These are phyloP conservation scores for Ceryle rudis DNA, from an alignment of 2,797 vertebrate species.

Conservation along the genomic window DNA sequence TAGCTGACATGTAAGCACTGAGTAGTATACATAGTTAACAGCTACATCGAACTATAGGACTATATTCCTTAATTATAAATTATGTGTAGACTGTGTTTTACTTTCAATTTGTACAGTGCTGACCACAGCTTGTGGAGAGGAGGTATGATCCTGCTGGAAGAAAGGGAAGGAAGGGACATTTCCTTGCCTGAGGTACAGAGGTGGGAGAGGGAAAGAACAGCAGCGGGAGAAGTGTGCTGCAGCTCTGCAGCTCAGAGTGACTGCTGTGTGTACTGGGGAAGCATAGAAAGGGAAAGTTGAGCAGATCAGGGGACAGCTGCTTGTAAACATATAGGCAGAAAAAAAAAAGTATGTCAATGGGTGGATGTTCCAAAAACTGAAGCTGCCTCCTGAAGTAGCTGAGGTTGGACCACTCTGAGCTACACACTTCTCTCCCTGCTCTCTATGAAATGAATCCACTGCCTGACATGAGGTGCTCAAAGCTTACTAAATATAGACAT, in stretches of 20 bases:
- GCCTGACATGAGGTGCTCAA: not conserved
- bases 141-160: not conserved
- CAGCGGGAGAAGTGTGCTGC: not conserved
- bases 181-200: not conserved
- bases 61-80: not conserved
- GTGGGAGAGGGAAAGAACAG: not conserved
- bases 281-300: not conserved
- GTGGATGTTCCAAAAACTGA: not conserved
- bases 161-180: not conserved
- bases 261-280: not conserved
- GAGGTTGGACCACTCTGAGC: not conserved
- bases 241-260: not conserved
- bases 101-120: not conserved
- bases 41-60: not conserved
- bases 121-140: not conserved
- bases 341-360: not conserved
- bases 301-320: not conserved
- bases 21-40: not conserved
- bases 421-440: not conserved
- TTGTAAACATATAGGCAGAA: accelerated
- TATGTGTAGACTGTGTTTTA: not conserved
- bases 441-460: not conserved
- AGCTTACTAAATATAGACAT: not conserved
- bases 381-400: not conserved
- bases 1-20: not conserved